phyloP scores from a whole-genome alignment of 2,797 vertebrate genomes.

The Halcyon chelicuti region DNA sequence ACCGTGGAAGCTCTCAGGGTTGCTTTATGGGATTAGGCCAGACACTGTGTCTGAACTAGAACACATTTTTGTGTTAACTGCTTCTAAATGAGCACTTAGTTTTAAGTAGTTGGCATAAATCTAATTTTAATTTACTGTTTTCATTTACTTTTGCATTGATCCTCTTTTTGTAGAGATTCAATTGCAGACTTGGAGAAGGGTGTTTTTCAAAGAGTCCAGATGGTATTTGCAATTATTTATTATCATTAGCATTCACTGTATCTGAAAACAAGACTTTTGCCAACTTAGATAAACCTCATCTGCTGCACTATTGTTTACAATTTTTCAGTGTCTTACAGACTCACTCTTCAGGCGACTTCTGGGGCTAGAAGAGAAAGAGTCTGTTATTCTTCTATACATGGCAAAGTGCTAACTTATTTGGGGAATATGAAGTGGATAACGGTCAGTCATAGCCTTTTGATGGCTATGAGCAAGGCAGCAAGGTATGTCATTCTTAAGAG shows the following conservation, averaged over 20 bases:
- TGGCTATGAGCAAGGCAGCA: background rate
- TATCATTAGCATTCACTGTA: slow-evolving; percentile 44
- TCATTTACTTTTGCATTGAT: slow-evolving; percentile 61
- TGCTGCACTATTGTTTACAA: slow-evolving; percentile 10
- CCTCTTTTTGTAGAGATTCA: slow-evolving; percentile 34
- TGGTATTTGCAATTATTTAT: slow-evolving; percentile 69
- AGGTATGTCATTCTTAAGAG: background rate
- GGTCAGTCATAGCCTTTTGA: background rate
- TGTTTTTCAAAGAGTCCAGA: slow-evolving; percentile 56
- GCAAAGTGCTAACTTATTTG: background rate
- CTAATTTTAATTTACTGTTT: slow-evolving; percentile 60
- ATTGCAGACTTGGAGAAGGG: slow-evolving; percentile 43
- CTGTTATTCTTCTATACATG: background rate
- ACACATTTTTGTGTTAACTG: slow-evolving; percentile 59
- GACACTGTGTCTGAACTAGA: slow-evolving; percentile 15
- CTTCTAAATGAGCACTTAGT: slow-evolving; percentile 62
- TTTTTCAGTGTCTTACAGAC: background rate
- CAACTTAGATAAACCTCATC: slow-evolving; percentile 50
- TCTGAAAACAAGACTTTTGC: slow-evolving; percentile 61
- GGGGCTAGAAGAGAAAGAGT: background rate
- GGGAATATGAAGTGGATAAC: background rate
- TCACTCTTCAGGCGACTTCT: background rate
- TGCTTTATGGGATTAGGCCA: slow-evolving; percentile 20
- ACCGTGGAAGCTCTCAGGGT: background rate
- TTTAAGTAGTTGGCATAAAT: slow-evolving; percentile 59